Evolutionary conservation across 2,797 vertebrate genomes (phyloP).

Genomic region (Trematomus bernacchii): DNA sequence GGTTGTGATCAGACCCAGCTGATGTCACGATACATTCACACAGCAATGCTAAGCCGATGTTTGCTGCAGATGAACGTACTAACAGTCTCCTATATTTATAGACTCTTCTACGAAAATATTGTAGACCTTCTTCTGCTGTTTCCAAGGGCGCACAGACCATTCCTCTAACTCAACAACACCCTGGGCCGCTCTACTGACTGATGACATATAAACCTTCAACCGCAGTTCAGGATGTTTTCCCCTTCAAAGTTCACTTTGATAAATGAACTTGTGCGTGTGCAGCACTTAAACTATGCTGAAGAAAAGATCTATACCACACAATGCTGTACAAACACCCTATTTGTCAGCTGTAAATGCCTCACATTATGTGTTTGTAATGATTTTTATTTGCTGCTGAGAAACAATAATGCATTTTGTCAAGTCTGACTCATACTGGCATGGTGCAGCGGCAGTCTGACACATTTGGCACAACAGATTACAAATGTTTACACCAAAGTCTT

Average conservation of each 20-base stretch:
- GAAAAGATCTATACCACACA: conserved; percentile 30
- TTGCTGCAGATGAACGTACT: conserved; percentile 15
- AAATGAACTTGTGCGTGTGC: conserved; percentile 47
- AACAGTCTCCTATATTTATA: conserved; percentile 51
- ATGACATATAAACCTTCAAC: conserved; percentile 69
- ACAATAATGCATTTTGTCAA: conserved; percentile 29
- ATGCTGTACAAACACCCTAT: conserved; percentile 11
- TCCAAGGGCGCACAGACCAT: conserved; percentile 56
- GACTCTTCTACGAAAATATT: conserved; percentile 34
- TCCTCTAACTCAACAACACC: conserved; percentile 38
- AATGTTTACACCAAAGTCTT: conserved; percentile 80
- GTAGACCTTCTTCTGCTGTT: conserved; percentile 29
- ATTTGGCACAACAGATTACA: conserved; percentile 94
- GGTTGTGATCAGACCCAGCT: conserved; percentile 3
- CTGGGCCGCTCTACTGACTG: conserved; percentile 55
- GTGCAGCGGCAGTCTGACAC: conserved; percentile 84
- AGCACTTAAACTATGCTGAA: conserved; percentile 22
- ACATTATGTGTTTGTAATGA: conserved; percentile 14
- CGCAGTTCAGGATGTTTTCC: conserved; percentile 50
- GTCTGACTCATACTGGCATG: conserved; percentile 18
- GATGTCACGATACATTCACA: background rate
- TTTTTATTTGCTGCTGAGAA: conserved; percentile 22
- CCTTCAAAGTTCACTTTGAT: conserved; percentile 68
- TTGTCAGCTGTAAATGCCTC: conserved; percentile 21
- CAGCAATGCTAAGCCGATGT: background rate